Percentiles rank a stretch among this genome's conserved stretches.
phyloP scores from a whole-genome alignment of 2,797 vertebrate genomes.

The Staurois parvus region DNA sequence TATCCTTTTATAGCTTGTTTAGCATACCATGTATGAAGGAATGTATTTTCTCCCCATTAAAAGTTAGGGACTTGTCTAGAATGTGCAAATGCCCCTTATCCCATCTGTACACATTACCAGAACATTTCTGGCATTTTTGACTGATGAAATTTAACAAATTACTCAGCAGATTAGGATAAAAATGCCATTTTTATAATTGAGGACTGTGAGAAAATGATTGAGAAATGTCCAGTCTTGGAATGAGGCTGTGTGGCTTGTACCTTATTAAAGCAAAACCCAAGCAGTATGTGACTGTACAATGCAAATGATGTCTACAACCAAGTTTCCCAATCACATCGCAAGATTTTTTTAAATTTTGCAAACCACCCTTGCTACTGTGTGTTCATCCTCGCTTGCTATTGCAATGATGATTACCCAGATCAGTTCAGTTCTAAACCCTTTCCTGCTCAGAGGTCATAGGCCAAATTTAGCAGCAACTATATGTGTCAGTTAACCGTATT shows the following conservation, averaged over 20 bases:
- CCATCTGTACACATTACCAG: constrained; percentile 54
- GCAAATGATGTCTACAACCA: too few relatives aligned
- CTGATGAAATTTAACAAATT: constrained; percentile 53
- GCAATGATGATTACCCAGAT: too few relatives aligned
- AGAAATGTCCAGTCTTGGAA: constrained; percentile 33
- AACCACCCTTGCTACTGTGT: too few relatives aligned
- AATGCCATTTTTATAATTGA: constrained; percentile 54
- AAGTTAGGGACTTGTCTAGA: constrained; percentile 50
- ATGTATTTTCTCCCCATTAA: constrained; percentile 2
- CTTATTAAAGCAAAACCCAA: constrained; percentile 13
- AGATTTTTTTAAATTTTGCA: too few relatives aligned
- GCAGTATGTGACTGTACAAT: too few relatives aligned
- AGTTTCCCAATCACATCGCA: too few relatives aligned
- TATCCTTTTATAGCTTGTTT: neutral
- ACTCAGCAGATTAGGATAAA: constrained; percentile 59
- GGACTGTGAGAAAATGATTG: constrained; percentile 24
- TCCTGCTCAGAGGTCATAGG: too few relatives aligned
- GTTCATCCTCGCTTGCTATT: too few relatives aligned
- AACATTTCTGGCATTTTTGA: constrained; percentile 55
- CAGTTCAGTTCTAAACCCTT: too few relatives aligned
- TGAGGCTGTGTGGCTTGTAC: neutral
- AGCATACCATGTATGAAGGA: neutral
- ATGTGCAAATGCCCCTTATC: constrained; percentile 32
- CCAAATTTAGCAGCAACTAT: too few relatives aligned
- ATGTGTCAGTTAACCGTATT: too few relatives aligned